Base-by-base conservation (phyloP, 2,797 vertebrate genomes). In the Enteromius radiatus region DNA sequence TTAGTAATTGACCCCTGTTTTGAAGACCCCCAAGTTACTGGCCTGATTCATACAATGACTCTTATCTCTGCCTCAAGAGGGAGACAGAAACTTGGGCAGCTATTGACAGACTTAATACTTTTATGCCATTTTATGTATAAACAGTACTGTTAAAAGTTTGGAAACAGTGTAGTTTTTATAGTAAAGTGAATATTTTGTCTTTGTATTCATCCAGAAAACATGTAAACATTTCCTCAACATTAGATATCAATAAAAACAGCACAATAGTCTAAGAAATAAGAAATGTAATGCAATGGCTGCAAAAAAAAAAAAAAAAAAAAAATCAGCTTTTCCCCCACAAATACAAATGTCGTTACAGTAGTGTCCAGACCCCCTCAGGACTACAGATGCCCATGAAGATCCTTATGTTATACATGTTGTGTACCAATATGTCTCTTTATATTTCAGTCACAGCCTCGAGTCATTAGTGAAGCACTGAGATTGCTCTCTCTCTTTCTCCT, bases 391-490 rank as follows among this genome's bases (percentile, higher is more conserved):
- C 31, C 12, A 11, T 74, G 31, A 23, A 74, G 11, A 74, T 54
- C 28, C 47, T 47, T 36, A 41, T n/a, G 33, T 79, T 31, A 49
- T 19, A 28, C 17, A 1, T 69, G 21, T 59, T 61, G 52, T 59
- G 19, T 43, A n/a, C 2, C 38, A 5, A 28, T 61, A 9, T 14
- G 4, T 71, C 19, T 8, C n/a, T 75, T 45, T 65, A 28, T 43
- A 76, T 75, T 75, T 76, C 33, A 67, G 10, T 82, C 71, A 82
- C 23, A 76, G 19, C 23, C 71, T 52, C 28, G 17, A 75, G 47
- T 56, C 71, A 82, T 76, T 67, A 65, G 45, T 67, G 7, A 76
- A 65, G 80, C 41, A 23, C 63, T 82, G 56, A 49, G 5, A 65
- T 21, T 43, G 19, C 28, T 21, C 70, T 33, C 56, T 19, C 36